phyloP scores from a whole-genome alignment of 35 echinoderm and acorn worm genomes.

The Antedon bifida region DNA sequence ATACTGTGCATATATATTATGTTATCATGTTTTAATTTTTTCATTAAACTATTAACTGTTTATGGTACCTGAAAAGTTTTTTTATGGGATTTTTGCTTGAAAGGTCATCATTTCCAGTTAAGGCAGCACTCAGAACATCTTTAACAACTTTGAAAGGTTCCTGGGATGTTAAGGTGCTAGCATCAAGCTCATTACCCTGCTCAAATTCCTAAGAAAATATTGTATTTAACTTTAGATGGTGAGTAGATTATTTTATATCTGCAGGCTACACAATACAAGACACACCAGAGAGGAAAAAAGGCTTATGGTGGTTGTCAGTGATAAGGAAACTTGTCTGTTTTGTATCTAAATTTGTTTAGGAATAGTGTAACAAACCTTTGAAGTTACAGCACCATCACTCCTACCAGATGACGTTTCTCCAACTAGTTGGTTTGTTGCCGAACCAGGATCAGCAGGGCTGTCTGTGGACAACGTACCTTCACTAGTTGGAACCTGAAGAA shows the following conservation, averaged over 20 bases:
- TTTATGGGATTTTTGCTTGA: slow-evolving; percentile 67
- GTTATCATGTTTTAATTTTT: too few relatives aligned
- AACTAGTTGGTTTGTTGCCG: neutral
- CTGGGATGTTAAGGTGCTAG: neutral
- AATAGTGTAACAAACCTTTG: neutral
- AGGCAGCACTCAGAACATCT: neutral
- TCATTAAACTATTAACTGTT: too few relatives aligned
- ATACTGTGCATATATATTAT: too few relatives aligned
- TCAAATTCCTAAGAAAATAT: neutral
- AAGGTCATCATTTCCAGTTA: neutral
- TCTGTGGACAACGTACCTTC: neutral
- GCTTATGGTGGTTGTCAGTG: too few relatives aligned
- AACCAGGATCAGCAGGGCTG: neutral
- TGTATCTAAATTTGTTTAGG: too few relatives aligned
- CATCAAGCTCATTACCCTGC: neutral
- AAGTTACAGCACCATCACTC: neutral
- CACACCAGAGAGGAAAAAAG: too few relatives aligned
- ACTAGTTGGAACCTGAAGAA: neutral
- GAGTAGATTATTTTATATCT: too few relatives aligned
- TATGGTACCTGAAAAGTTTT: slow-evolving; percentile 31
- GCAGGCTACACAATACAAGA: too few relatives aligned
- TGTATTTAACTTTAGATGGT: too few relatives aligned
- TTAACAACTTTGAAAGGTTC: neutral
- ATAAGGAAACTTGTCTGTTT: too few relatives aligned
- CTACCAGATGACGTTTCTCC: neutral